These are phyloP conservation scores for Sphaerophoria taeniata DNA, from an alignment of 2,888 invertebrate species.

Conservation along the genomic window DNA sequence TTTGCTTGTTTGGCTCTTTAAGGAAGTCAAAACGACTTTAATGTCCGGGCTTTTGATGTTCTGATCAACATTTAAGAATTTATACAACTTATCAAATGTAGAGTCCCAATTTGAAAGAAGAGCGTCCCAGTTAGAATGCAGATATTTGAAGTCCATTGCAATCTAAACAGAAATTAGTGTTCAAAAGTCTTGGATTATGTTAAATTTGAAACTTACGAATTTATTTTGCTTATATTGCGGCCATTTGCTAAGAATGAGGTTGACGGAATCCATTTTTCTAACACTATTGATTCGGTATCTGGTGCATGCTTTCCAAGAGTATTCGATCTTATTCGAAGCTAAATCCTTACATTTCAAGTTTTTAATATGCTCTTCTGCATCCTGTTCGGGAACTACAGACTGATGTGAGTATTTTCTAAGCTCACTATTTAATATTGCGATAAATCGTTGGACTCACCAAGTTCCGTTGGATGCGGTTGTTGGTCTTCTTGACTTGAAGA, in stretches of 20 bases:
- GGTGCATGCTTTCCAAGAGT: not conserved
- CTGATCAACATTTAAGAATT: not conserved
- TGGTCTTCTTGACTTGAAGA: not conserved
- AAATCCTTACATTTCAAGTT: not conserved
- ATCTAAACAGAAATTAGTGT: not conserved
- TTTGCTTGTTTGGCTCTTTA: not conserved
- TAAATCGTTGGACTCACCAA: not conserved
- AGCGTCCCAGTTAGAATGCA: not conserved
- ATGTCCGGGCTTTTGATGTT: slow-evolving; percentile 6
- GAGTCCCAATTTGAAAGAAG: not conserved
- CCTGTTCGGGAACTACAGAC: slow-evolving; percentile 12
- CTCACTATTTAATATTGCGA: too few species aligned
- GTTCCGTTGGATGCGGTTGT: not conserved
- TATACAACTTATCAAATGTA: not conserved
- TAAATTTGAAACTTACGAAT: not conserved
- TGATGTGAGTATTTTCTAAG: too few species aligned
- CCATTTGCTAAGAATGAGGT: not conserved
- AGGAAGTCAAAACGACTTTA: not conserved
- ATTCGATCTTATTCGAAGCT: not conserved
- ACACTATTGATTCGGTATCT: slow-evolving; percentile 9
- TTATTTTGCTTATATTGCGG: slow-evolving; percentile 4
- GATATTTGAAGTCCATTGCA: slow-evolving; percentile 2
- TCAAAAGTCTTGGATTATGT: not conserved
- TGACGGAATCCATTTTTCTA: not conserved
- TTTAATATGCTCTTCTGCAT: not conserved